Evolutionary conservation across 1,140 invertebrate genomes (phyloP), one percentile per base, ranked within the genome.

Genomic region (Aphis gossypii): DNA sequence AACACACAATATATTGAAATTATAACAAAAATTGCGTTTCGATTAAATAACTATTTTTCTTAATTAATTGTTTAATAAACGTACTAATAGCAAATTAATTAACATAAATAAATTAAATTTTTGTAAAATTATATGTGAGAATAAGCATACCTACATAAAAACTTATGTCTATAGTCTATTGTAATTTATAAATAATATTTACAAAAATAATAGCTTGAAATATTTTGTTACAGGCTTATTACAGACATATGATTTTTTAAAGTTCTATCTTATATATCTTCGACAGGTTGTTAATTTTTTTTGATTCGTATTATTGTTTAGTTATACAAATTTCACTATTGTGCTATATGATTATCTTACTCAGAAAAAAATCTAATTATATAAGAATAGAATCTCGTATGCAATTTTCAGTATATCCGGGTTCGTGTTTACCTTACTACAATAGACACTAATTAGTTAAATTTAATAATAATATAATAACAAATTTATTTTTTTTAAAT

Each of bases 381-480:
- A 41, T 83, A 38, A 83, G 76, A 35, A 38, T 83, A 84, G 38
- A 48, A 88, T 48, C 46, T 88, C 46, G 2, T 30, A n/a, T 35
- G 44, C 46, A n/a, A 51, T 48, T 88, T 46, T 87, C 44, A 87
- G 84, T 46, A 87, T n/a, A 88, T 88, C 86, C 86, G 25, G 83
- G 86, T 88, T 48, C 44, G 30, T 46, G 86, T 88, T 88, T 48
- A 88, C 86, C 30, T 41, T 41, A 88, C n/a, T 88, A 88, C 86
- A 88, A 46, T 88, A 51, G 86, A 88, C n/a, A 14, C 44, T 88
- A 88, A 88, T 88, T 48, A 48, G 38, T 25, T 41, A 23, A 38
- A 41, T 84, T 84, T 84, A 76, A 76, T 76, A 76, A 76, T 76
- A 76, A 76, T 18, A 76, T 76, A 76, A 76, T 76, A 76, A 76